Base-by-base conservation (phyloP, 2,888 invertebrate genomes). In the Emmelina monodactyla region DNA sequence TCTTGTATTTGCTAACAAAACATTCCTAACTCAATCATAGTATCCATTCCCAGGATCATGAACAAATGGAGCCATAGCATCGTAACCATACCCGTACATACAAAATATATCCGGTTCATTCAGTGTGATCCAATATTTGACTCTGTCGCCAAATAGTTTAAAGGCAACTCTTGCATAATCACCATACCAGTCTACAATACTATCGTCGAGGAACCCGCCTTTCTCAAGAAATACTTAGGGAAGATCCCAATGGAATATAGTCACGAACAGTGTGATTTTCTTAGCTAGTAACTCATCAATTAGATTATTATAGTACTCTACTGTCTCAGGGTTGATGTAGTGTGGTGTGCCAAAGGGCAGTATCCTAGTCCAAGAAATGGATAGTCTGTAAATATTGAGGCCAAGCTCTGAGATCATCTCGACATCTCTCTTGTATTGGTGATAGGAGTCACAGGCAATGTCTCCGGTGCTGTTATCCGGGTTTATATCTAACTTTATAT, bases 281-380 rank as follows among this genome's bases (percentile, higher is more conserved):
- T 81, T 82, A 3, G 63, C 72, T 2, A 84, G 39, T 14, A 88
- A 63, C 46, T 79, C 82, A 45, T 85, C 59, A 29, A 88, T 84
- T 1, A 88, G 49, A 38, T 72, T 62, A 43, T 84, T 83, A 55
- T 88, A 88, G 57, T 86, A 86, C 16, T 73, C 60, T 6, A 88
- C 64, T 10, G 85, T 88, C 2, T 41, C 37, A n/a, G 49, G 51
- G 50, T 85, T 88, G 7, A 84, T 51, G 3, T 60, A 52, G 30
- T 78, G 62, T 3, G 63, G 45, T 14, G 68, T 66, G 15, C 83
- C 85, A 31, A 67, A 72, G 0, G 86, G 84, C 29, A 86, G 50
- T 12, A 88, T 64, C 32, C 87, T 57, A 0, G 83, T 51, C 87
- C 88, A 87, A 1, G 85, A 72, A 16, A 83, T 58, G 1, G 83